phyloP scores from a whole-genome alignment of 2,888 invertebrate species.

The Strigamia crassipes region DNA sequence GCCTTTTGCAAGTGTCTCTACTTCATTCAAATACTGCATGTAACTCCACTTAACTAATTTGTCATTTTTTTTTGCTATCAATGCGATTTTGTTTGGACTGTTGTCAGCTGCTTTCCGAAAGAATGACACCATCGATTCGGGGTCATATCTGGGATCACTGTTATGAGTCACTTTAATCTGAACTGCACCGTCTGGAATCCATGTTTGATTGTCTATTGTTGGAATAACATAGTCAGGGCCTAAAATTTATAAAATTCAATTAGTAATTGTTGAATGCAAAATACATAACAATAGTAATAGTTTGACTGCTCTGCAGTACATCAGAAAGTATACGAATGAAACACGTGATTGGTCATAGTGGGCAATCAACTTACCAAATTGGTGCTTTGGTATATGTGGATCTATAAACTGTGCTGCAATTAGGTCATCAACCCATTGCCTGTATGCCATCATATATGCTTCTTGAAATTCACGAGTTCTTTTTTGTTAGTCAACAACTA shows the following conservation, averaged over 20 bases:
- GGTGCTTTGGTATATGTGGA: too few species aligned
- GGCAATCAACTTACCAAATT: too few species aligned
- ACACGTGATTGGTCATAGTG: too few species aligned
- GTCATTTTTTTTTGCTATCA: background rate
- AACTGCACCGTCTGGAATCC: background rate
- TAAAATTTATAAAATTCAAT: background rate
- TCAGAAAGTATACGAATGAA: too few species aligned
- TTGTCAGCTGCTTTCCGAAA: background rate
- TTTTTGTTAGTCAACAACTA: too few species aligned
- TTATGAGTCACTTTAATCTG: background rate
- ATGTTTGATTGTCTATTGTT: background rate
- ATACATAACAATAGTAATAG: too few species aligned
- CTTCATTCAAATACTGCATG: background rate
- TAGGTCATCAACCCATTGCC: too few species aligned
- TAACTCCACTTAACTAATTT: background rate
- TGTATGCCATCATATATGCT: too few species aligned
- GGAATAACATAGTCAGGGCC: constrained; percentile 2
- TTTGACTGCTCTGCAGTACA: too few species aligned
- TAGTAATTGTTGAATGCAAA: too few species aligned
- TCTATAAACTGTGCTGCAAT: too few species aligned
- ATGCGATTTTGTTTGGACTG: background rate
- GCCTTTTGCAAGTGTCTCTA: background rate
- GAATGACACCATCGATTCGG: background rate
- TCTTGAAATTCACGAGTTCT: too few species aligned
- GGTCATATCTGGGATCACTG: background rate